Conservation (phyloP, 2,888 invertebrate genomes). For the Phyto melanocephala region DNA sequence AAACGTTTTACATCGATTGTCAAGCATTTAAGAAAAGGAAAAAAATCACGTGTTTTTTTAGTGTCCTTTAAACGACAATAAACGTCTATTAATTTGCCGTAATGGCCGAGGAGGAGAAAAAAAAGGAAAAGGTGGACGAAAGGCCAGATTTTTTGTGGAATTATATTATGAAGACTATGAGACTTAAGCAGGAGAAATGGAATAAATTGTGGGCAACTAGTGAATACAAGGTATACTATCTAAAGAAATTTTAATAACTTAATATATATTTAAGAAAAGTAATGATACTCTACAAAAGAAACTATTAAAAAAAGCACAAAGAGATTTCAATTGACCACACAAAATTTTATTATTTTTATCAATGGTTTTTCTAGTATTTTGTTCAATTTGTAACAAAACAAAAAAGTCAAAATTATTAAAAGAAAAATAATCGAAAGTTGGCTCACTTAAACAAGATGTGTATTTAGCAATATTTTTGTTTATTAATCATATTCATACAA, state of each 20-base stretch:
- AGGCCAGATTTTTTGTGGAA: constrained; percentile 71
- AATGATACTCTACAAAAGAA: no score
- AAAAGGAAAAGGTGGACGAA: constrained; percentile 66
- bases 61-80: constrained; percentile 19
- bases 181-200: constrained; percentile 73
- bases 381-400: no score
- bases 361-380: no score
- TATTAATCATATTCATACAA: no score
- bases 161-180: constrained; percentile 71
- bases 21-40: constrained; percentile 5
- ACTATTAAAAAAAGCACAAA: background rate
- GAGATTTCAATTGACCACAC: background rate
- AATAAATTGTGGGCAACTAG: constrained; percentile 70
- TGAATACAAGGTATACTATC: constrained; percentile 68
- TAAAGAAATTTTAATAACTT: background rate
- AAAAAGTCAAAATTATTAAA: no score
- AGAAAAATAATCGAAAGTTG: no score
- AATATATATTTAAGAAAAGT: background rate
- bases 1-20: constrained; percentile 41
- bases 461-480: no score
- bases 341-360: no score
- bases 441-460: no score
- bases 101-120: constrained; percentile 68
- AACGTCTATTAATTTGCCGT: constrained; percentile 26
- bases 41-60: background rate